A percentile compares a stretch with the other conserved stretches of the same genome.
Conservation (phyloP, 53 echinoderm and acorn worm genomes). For the Pentamera pediparva region DNA sequence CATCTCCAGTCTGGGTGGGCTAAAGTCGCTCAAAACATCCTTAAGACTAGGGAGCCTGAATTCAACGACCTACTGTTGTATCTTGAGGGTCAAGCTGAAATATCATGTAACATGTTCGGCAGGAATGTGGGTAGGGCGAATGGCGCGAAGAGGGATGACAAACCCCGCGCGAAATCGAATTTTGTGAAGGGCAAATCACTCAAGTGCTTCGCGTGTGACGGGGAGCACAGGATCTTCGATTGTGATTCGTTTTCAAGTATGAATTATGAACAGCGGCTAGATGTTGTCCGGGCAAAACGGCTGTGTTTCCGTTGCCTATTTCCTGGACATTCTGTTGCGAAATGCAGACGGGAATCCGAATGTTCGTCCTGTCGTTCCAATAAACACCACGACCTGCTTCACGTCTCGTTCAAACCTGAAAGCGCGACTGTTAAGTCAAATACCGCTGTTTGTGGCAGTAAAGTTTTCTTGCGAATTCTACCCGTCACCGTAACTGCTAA, state of each 20-base stretch:
- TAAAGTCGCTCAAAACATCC: slow-evolving; percentile 10
- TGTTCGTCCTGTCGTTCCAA: slow-evolving; percentile 20
- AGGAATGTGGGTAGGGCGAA: slow-evolving; percentile 17
- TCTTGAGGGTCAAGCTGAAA: slow-evolving; percentile 15
- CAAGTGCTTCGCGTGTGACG: slow-evolving; percentile 37
- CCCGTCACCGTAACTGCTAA: slow-evolving; percentile 38
- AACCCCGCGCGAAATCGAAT: slow-evolving; percentile 9
- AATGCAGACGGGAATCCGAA: neutral
- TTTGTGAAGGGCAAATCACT: slow-evolving; percentile 10
- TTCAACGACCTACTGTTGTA: slow-evolving; percentile 27
- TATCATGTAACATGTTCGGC: slow-evolving; percentile 6
- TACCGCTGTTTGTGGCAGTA: slow-evolving; percentile 41
- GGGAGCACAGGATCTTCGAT: slow-evolving; percentile 13
- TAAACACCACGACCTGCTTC: slow-evolving; percentile 34
- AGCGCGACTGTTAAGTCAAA: slow-evolving; percentile 8
- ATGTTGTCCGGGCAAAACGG: slow-evolving; percentile 25
- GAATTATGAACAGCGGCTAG: slow-evolving; percentile 22
- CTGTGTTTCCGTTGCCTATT: slow-evolving; percentile 40
- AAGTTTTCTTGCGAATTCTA: slow-evolving; percentile 44
- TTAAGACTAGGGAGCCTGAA: slow-evolving; percentile 3
- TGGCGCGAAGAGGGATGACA: neutral
- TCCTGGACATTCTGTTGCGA: slow-evolving; percentile 24
- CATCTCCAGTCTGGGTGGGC: slow-evolving; percentile 32
- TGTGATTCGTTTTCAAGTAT: slow-evolving; percentile 20
- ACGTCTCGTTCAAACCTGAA: neutral